These are phyloP conservation scores for Plectrocnemia conspersa DNA, from an alignment of 1,140 invertebrate genomes.

Conservation along the genomic window DNA sequence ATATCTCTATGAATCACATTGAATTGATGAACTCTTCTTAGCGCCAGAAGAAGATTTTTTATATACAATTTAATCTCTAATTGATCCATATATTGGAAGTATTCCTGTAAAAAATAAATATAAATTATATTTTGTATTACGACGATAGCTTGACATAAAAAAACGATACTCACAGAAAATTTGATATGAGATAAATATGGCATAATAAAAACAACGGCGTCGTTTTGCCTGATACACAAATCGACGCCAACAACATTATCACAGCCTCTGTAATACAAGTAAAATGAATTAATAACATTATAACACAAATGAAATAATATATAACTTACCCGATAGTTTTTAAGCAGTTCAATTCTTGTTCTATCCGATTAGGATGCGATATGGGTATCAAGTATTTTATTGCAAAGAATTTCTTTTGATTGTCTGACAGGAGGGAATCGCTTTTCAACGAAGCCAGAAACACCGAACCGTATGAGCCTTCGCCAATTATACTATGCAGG, in stretches of 20 bases:
- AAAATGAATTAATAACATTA: slow-evolving; percentile 10
- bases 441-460: slow-evolving; percentile 66
- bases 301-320: slow-evolving; percentile 14
- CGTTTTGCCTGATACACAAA: slow-evolving; percentile 69
- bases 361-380: slow-evolving; percentile 69
- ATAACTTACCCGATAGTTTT: slow-evolving; percentile 69
- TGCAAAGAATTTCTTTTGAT: slow-evolving; percentile 60
- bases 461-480: slow-evolving; percentile 80
- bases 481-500: slow-evolving; percentile 66
- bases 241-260: slow-evolving; percentile 80
- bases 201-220: slow-evolving; percentile 86
- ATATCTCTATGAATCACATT: slow-evolving; percentile 87
- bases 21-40: slow-evolving; percentile 76
- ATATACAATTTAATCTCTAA: slow-evolving; percentile 76
- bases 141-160: background rate
- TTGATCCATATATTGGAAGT: slow-evolving; percentile 64
- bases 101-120: slow-evolving; percentile 60
- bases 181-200: slow-evolving; percentile 79
- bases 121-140: slow-evolving; percentile 7
- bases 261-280: slow-evolving; percentile 60
- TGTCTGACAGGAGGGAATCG: slow-evolving; percentile 47
- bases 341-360: slow-evolving; percentile 73
- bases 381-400: slow-evolving; percentile 81
- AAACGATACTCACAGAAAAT: slow-evolving; percentile 62
- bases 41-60: slow-evolving; percentile 72